Percentiles rank a stretch among this genome's conserved stretches.
Conservation (phyloP, 1,140 invertebrate genomes). For the Calliopsis andreniformis region DNA sequence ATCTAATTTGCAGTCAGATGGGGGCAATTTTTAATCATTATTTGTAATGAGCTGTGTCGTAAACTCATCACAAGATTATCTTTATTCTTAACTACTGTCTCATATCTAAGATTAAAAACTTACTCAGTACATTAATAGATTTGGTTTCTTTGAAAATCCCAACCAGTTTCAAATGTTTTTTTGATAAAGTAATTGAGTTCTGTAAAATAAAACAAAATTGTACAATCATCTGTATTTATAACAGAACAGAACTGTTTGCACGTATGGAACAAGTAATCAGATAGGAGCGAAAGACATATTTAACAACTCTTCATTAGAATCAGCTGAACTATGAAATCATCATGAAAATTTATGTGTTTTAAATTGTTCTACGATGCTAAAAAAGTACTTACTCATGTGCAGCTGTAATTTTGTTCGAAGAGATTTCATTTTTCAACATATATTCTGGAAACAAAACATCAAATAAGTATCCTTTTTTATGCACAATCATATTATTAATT, state of each 20-base stretch:
- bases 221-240: neutral
- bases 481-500: neutral
- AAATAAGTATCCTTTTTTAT: neutral
- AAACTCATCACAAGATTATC: slow-evolving; percentile 68
- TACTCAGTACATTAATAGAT: no score
- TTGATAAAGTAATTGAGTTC: no score
- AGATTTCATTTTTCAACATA: no score
- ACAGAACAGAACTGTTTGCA: neutral
- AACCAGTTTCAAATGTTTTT: no score
- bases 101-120: no score
- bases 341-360: slow-evolving; percentile 46
- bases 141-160: no score
- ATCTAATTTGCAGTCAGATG: neutral
- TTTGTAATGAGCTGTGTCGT: slow-evolving; percentile 78
- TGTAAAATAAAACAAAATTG: slow-evolving; percentile 17
- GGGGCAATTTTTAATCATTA: no score
- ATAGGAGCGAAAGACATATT: slow-evolving; percentile 80
- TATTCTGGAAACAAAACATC: slow-evolving; percentile 28
- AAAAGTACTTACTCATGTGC: slow-evolving; percentile 1
- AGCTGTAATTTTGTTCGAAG: no score
- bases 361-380: neutral
- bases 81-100: neutral
- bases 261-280: slow-evolving; percentile 64
- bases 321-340: slow-evolving; percentile 78
- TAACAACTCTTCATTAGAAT: slow-evolving; percentile 67